Evolutionary conservation across 2,113 vertebrate genomes (phyloP), one percentile per base, ranked within the genome.

Genomic region (Myiopsitta monachus): DNA sequence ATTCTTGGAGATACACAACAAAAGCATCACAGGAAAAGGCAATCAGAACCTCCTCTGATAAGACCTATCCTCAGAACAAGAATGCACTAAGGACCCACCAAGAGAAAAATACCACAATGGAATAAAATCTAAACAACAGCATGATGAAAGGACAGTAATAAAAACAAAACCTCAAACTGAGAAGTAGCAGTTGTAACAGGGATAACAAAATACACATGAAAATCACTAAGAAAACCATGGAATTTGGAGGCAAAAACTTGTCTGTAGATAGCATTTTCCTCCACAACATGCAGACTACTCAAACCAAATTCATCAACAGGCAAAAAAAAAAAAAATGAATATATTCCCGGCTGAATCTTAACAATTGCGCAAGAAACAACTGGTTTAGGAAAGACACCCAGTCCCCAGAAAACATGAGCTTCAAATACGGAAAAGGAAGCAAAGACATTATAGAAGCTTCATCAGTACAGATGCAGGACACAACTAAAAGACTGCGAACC

Each of bases 191-290:
- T 10, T 46, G 2, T 5, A 17, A 1, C 7, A 54, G 3, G 0
- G 2, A 3, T 17, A n/a, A n/a, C 1, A 7, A 2, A 17, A 18
- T 2, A 23, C 24, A 31, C 4, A 18, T 0, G 0, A 3, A 36
- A 26, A 31, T 47, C 6, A 74, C 1, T 1, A 30, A 5, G 26
- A 1, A 57, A 43, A 19, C 3, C 18, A 2, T 18, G 10, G 3
- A 59, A n/a, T 28, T 0, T 3, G 0, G 5, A 26, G n/a, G 76
- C 22, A 61, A 1, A 1, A 6, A 33, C 47, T 16, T 43, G 0
- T 3, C 21, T n/a, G 3, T 13, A 26, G 6, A 55, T 3, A 3
- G 41, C 4, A 6, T 10, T 17, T n/a, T 24, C 7, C 3, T 14
- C 33, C 1, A 3, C 0, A 3, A 1, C 26, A 10, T 18, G 49